Percentiles rank a stretch among this genome's conserved stretches.
phyloP scores from a whole-genome alignment of 2,797 vertebrate species.

The Amniataba percoides region DNA sequence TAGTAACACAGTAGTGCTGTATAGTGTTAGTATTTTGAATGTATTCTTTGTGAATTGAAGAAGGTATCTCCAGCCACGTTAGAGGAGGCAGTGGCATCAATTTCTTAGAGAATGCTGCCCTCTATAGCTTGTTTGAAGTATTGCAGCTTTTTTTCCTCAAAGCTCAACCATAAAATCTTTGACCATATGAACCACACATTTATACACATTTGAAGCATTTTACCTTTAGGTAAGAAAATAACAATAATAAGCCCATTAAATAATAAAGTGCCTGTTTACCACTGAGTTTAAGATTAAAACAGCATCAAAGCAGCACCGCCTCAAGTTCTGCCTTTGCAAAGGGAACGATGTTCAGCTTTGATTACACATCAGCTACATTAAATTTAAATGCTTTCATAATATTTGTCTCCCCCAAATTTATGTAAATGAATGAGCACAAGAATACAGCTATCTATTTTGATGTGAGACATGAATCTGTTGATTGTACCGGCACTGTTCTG shows the following conservation, averaged over 20 bases:
- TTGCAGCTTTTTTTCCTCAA: neutral
- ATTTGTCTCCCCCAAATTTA: neutral
- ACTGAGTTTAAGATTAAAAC: too few species aligned
- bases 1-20: neutral
- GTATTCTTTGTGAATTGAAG: neutral
- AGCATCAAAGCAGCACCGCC: too few species aligned
- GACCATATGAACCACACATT: neutral
- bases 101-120: constrained; percentile 57
- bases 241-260: too few species aligned
- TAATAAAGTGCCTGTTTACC: neutral
- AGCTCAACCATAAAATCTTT: neutral
- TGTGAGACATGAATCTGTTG: neutral
- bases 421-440: neutral
- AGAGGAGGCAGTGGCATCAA: neutral
- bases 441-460: too few species aligned
- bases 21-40: neutral
- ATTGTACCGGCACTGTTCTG: neutral
- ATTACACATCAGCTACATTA: neutral
- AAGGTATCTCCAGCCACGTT: neutral
- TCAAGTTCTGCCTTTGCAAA: neutral
- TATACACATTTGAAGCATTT: neutral
- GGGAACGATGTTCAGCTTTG: neutral
- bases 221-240: neutral
- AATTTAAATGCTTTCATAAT: neutral
- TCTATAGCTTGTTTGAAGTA: neutral